Percentiles rank a stretch among this genome's conserved stretches.
These are phyloP conservation scores for Arrhamphus sclerolepis DNA, from an alignment of 2,797 vertebrate genomes.

Conservation along the genomic window DNA sequence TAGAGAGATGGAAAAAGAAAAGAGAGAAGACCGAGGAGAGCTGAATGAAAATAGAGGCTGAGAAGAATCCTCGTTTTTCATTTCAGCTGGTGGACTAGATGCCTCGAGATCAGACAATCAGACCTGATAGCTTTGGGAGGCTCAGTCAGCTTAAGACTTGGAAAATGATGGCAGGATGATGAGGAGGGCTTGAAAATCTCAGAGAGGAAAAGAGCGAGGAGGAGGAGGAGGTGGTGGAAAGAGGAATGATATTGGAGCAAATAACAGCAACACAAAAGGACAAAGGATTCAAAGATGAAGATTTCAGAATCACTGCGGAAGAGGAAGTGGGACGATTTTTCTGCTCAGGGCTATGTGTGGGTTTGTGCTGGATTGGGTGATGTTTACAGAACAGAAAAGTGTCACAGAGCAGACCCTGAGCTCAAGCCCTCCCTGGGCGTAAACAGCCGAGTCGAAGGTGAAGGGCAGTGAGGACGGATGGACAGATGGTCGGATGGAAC, in stretches of 20 bases:
- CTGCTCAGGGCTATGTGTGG: slow-evolving; percentile 42
- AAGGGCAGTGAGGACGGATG: slow-evolving; percentile 59
- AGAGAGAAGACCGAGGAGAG: slow-evolving; percentile 41
- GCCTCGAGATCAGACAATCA: slow-evolving; percentile 73
- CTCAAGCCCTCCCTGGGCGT: slow-evolving; percentile 37
- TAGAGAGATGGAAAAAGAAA: slow-evolving; percentile 44
- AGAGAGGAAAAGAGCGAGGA: slow-evolving; percentile 39
- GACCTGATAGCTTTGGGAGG: slow-evolving; percentile 72
- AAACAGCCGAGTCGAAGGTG: slow-evolving; percentile 64
- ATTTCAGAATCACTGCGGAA: slow-evolving; percentile 45
- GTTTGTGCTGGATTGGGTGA: slow-evolving; percentile 31
- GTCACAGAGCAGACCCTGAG: slow-evolving; percentile 44
- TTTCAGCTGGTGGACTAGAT: slow-evolving; percentile 61
- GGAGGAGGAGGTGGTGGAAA: slow-evolving; percentile 33
- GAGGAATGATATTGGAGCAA: slow-evolving; percentile 56
- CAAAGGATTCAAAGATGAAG: slow-evolving; percentile 59
- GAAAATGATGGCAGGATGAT: slow-evolving; percentile 71
- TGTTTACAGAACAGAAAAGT: slow-evolving; percentile 24
- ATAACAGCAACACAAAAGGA: slow-evolving; percentile 64
- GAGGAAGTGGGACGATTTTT: slow-evolving; percentile 49
- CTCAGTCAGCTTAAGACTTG: slow-evolving; percentile 72
- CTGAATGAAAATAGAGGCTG: slow-evolving; percentile 67
- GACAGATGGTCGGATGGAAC: slow-evolving; percentile 57
- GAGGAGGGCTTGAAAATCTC: slow-evolving; percentile 62
- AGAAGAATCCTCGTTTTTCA: slow-evolving; percentile 75